Base-by-base conservation (phyloP, 2,888 invertebrate species). In the Odontothrips loti region DNA sequence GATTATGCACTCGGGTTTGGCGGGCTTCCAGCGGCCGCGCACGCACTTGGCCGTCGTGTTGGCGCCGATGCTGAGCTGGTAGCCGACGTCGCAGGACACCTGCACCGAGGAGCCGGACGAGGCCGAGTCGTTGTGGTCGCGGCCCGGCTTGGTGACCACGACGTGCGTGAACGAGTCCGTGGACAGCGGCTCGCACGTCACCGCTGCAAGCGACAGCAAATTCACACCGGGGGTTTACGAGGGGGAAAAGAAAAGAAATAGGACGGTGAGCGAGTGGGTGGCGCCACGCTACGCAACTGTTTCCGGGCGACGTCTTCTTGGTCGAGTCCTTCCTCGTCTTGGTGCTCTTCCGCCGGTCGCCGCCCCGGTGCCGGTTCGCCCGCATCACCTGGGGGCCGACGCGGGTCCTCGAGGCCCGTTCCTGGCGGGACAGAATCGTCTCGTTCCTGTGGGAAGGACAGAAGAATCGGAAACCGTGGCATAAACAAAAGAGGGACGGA, bases 21-120 rank as follows among this genome's bases (percentile, higher is more conserved):
- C 91, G 0, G 95, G 95, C 85, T 93, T 94, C 96, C 96, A 96
- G 83, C 93, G 90, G 0, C 96, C 96, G 83, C 94, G 90, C 4
- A 93, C 92, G 86, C 97, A 97, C 85, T 93, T 92, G 0, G 93
- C 93, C 0, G 95, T 95, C 4, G 91, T 90, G 85, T 95, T 95
- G 81, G 90, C 89, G 81, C 91, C 91, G 82, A 95, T 89, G 86
- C 95, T 95, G 6, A 94, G 88, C 17, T 92, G 92, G 85, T 94
- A 95, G 6, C 95, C 95, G 83, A 92, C 92, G 0, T 92, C 92
- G 86, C 95, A 96, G 0, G 92, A 92, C 63, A 95, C 91, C 84
- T 92, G 90, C 0, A 95, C 91, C 79, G 94, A 90, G 0, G 94
- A 93, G 0, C 95, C 95, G 80, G 93, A 91, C 83, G 94, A 93